A percentile compares a stretch with the other conserved stretches of the same genome.
Evolutionary conservation across 2,888 invertebrate genomes (phyloP).

Genomic region (Nomada lathburiana): DNA sequence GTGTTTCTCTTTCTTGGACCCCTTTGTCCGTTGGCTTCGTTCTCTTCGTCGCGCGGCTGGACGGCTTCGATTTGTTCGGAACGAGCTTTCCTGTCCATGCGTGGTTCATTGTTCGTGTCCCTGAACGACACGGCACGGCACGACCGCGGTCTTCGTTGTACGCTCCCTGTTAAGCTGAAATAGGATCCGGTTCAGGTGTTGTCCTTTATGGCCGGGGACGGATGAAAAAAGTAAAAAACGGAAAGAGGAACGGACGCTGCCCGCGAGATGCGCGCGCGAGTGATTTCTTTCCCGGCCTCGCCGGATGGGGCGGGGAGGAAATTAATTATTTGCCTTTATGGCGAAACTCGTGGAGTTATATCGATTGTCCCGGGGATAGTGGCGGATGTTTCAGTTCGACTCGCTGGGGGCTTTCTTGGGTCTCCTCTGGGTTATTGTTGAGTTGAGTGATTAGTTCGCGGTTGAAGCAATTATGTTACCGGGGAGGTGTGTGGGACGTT

Average conservation of each 20-base stretch:
- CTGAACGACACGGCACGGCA: constrained; percentile 67
- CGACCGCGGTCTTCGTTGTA: constrained; percentile 63
- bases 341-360: no score
- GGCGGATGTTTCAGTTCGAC: no score
- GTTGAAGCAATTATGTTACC: no score
- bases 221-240: constrained; percentile 14
- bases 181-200: constrained; percentile 66
- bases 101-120: constrained; percentile 70
- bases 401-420: no score
- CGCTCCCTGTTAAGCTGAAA: constrained; percentile 64
- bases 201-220: constrained; percentile 54
- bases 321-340: constrained; percentile 34
- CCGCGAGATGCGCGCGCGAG: constrained; percentile 12
- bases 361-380: no score
- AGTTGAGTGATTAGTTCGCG: no score
- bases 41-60: constrained; percentile 40
- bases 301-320: constrained; percentile 7
- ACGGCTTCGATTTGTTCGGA: constrained; percentile 65
- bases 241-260: constrained; percentile 7
- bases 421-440: no score
- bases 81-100: constrained; percentile 61
- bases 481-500: no score
- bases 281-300: not conserved
- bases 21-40: constrained; percentile 4
- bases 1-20: constrained; percentile 1